These are phyloP conservation scores for Dermatemys mawii DNA, from an alignment of 2,113 vertebrate genomes.

Conservation along the genomic window DNA sequence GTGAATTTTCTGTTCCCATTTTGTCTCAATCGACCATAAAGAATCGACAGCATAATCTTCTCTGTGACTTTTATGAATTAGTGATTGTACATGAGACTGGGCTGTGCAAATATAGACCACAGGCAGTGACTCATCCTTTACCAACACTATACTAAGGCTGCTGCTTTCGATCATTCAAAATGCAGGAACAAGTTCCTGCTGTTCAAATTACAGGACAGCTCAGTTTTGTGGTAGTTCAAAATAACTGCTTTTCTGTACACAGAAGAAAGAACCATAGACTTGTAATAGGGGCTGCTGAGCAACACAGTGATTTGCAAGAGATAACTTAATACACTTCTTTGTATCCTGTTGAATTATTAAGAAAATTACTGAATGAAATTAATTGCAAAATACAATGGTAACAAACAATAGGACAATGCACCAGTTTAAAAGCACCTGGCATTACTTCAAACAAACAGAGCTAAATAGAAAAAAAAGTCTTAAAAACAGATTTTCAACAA, in stretches of 20 bases:
- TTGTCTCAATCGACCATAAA: neutral
- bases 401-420: conserved; percentile 9
- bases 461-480: neutral
- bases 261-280: neutral
- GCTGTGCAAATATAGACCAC: neutral
- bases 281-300: neutral
- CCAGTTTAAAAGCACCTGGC: neutral
- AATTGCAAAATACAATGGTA: conserved; percentile 6
- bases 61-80: neutral
- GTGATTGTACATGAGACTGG: neutral
- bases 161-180: neutral
- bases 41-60: neutral
- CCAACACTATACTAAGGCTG: neutral
- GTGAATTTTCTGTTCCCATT: neutral
- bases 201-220: neutral
- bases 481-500: neutral
- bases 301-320: neutral
- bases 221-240: neutral
- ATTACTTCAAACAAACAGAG: conserved; percentile 21
- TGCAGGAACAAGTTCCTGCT: neutral
- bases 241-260: neutral
- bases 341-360: neutral
- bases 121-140: neutral
- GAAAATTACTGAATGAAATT: neutral
- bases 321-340: neutral